Conservation (phyloP, 1,140 invertebrate species). For the Eurosta solidaginis region DNA sequence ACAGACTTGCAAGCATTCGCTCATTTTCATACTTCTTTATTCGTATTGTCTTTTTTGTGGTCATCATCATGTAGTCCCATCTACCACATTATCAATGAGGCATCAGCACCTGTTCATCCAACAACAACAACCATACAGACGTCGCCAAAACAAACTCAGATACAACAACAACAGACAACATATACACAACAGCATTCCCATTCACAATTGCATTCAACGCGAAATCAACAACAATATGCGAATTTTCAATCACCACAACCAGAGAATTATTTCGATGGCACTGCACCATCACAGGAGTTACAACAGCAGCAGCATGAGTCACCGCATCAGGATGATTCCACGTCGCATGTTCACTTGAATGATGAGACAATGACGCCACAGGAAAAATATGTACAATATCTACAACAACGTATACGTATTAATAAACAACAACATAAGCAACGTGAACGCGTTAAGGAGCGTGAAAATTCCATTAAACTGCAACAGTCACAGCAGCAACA, state of each 20-base stretch:
- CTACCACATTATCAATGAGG: constrained; percentile 33
- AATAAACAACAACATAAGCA: constrained; percentile 47
- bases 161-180: constrained; percentile 16
- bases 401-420: constrained; percentile 54
- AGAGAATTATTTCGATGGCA: constrained; percentile 29
- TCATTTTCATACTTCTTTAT: neutral
- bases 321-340: neutral
- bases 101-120: constrained; percentile 8
- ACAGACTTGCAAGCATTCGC: neutral
- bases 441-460: constrained; percentile 35
- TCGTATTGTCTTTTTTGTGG: neutral
- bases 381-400: constrained; percentile 57
- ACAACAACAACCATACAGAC: constrained; percentile 14
- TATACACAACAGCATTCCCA: constrained; percentile 39
- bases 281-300: constrained; percentile 2
- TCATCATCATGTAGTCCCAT: neutral
- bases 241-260: constrained; percentile 32
- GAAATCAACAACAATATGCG: neutral
- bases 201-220: constrained; percentile 39
- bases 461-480: constrained; percentile 27
- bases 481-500: constrained; percentile 38
- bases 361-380: constrained; percentile 48
- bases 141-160: constrained; percentile 5
- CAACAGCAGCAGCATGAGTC: constrained; percentile 46
- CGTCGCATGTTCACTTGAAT: constrained; percentile 26